A percentile compares a stretch with the other conserved stretches of the same genome.
Evolutionary conservation across 2,113 vertebrate species (phyloP).

Genomic region (Indri indri): DNA sequence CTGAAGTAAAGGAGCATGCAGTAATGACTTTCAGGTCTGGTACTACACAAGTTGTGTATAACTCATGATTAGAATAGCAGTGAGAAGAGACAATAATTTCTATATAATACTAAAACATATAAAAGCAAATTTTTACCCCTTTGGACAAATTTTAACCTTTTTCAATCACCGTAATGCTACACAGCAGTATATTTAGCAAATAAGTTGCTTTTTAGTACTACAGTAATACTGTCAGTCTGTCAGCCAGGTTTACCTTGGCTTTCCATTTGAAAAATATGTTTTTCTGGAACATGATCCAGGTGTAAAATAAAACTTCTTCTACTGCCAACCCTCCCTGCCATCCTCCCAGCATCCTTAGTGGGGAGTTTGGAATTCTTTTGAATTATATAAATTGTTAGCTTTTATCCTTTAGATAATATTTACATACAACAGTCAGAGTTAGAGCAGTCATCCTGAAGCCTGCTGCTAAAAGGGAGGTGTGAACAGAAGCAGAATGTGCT

Average conservation of each 20-base stretch:
- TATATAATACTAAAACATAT: not conserved
- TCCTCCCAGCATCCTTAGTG: not conserved
- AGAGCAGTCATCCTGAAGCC: not conserved
- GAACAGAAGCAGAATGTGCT: not conserved
- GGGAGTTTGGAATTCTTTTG: not conserved
- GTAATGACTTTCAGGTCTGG: not conserved
- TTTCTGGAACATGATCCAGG: not conserved
- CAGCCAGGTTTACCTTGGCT: not conserved
- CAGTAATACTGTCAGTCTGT: not conserved
- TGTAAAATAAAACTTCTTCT: not conserved
- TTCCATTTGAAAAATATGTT: not conserved
- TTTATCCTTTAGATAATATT: slow-evolving; percentile 47
- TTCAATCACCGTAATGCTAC: not conserved
- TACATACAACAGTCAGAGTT: not conserved
- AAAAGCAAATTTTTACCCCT: not conserved
- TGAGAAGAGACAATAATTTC: not conserved
- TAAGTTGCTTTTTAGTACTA: not conserved
- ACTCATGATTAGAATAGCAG: not conserved
- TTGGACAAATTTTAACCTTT: not conserved
- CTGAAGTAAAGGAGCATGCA: not conserved
- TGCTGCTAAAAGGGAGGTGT: slow-evolving; percentile 29
- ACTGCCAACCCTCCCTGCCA: not conserved
- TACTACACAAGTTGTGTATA: not conserved
- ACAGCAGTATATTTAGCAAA: not conserved
- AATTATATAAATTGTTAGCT: not conserved